A percentile compares a stretch with the other conserved stretches of the same genome.
phyloP scores from a whole-genome alignment of 2,888 invertebrate genomes.

The Geotrupes spiniger region DNA sequence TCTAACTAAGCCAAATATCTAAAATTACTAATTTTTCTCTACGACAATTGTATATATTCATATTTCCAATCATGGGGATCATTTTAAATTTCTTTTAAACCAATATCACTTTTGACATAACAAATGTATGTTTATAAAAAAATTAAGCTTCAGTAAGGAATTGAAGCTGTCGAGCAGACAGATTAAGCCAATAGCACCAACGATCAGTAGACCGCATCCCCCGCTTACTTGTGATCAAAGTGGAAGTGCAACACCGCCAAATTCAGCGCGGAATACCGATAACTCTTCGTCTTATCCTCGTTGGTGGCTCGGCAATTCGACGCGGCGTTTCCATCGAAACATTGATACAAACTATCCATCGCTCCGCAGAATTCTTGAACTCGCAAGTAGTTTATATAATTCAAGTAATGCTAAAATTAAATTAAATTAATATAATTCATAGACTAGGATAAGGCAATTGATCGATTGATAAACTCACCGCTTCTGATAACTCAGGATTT shows the following conservation, averaged over 20 bases:
- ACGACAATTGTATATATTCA: too few relatives aligned
- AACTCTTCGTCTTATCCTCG: slow-evolving; percentile 62
- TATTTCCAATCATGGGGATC: too few relatives aligned
- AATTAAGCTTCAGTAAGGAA: too few relatives aligned
- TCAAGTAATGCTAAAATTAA: slow-evolving; percentile 85
- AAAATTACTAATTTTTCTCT: too few relatives aligned
- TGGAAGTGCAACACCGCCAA: slow-evolving; percentile 84
- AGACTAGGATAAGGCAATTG: slow-evolving; percentile 3
- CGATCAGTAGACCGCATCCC: background rate
- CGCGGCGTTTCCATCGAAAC: slow-evolving; percentile 67
- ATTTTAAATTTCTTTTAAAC: too few relatives aligned
- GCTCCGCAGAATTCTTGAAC: slow-evolving; percentile 85
- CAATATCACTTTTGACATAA: too few relatives aligned
- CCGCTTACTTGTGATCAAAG: slow-evolving; percentile 72
- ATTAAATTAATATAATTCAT: slow-evolving; percentile 19
- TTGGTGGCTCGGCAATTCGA: slow-evolving; percentile 51
- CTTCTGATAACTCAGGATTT: slow-evolving; percentile 78
- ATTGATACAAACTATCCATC: slow-evolving; percentile 75
- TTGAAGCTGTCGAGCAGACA: background rate
- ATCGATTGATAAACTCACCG: slow-evolving; percentile 57
- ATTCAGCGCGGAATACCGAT: slow-evolving; percentile 87
- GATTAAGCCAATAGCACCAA: slow-evolving; percentile 2
- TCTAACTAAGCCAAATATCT: too few relatives aligned
- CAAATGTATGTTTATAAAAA: too few relatives aligned
- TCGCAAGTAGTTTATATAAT: slow-evolving; percentile 84